Percentiles rank a stretch among this genome's conserved stretches.
These are phyloP conservation scores for Pectinophora gossypiella DNA, from an alignment of 1,140 invertebrate genomes.

Conservation along the genomic window DNA sequence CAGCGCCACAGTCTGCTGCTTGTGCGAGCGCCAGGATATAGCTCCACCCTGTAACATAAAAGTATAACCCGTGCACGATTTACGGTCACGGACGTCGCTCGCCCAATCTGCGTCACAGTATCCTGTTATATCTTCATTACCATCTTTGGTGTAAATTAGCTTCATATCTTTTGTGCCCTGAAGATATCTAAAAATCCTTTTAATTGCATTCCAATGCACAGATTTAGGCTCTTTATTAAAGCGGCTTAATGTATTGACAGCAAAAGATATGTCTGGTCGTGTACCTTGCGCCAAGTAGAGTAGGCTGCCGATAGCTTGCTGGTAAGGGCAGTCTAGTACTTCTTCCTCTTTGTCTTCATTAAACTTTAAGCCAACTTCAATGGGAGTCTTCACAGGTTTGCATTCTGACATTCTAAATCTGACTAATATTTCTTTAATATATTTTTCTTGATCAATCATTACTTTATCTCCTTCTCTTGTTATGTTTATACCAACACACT, in stretches of 20 bases:
- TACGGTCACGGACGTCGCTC: conserved; percentile 30
- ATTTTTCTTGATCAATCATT: not conserved
- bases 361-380: conserved; percentile 1
- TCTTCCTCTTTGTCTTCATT: conserved; percentile 2
- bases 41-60: conserved; percentile 22
- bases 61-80: conserved; percentile 40
- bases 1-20: conserved; percentile 31
- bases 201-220: conserved; percentile 48
- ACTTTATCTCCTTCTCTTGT: not conserved
- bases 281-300: conserved; percentile 43
- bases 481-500: not conserved
- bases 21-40: conserved; percentile 31
- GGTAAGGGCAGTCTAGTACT: conserved; percentile 14
- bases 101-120: conserved; percentile 52
- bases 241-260: conserved; percentile 42
- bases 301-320: conserved; percentile 27
- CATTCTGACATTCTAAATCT: conserved; percentile 3
- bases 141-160: not conserved
- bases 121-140: not conserved
- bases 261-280: conserved; percentile 55
- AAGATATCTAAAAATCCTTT: conserved; percentile 21
- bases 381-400: conserved; percentile 8
- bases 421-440: not conserved
- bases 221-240: conserved; percentile 37
- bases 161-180: not conserved